Percentiles rank a stretch among this genome's conserved stretches.
Conservation (phyloP, 2,888 invertebrate genomes). For the Kryphioiulus occultus region DNA sequence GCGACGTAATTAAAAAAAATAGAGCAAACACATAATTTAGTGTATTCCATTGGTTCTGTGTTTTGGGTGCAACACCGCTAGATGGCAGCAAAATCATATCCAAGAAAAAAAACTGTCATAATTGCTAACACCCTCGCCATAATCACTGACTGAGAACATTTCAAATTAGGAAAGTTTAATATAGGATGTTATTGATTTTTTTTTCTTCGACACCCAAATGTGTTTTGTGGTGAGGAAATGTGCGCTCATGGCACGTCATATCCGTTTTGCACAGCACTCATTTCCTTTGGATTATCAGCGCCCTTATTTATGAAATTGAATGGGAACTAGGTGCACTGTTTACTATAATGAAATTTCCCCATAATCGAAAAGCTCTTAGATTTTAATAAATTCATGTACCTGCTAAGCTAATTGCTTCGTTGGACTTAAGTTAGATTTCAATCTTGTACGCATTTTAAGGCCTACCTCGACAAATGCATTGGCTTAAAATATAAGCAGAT, state of each 20-base stretch:
- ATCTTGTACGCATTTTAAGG: too few relatives aligned
- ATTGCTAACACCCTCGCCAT: neutral
- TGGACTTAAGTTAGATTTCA: neutral
- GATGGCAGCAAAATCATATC: neutral
- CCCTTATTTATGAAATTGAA: conserved; percentile 36
- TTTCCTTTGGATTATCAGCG: conserved; percentile 29
- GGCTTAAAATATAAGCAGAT: neutral
- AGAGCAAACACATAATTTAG: too few relatives aligned
- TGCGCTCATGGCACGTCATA: conserved; percentile 24
- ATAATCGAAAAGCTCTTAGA: conserved; percentile 36
- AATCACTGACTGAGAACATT: conserved; percentile 25
- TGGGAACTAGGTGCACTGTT: conserved; percentile 36
- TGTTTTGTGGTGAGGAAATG: conserved; percentile 32
- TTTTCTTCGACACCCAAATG: conserved; percentile 25
- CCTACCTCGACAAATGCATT: neutral
- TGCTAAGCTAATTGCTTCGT: neutral
- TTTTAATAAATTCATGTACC: conserved; percentile 15
- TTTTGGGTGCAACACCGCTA: too few relatives aligned
- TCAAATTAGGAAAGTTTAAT: conserved; percentile 40
- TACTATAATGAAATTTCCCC: conserved; percentile 29
- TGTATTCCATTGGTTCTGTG: too few relatives aligned
- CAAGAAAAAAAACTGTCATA: neutral
- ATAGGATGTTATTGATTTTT: conserved; percentile 12
- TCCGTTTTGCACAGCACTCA: conserved; percentile 37
- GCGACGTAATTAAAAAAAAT: too few relatives aligned